Evolutionary conservation across 2,888 invertebrate species (phyloP).

Genomic region (Uloborus plumipes): DNA sequence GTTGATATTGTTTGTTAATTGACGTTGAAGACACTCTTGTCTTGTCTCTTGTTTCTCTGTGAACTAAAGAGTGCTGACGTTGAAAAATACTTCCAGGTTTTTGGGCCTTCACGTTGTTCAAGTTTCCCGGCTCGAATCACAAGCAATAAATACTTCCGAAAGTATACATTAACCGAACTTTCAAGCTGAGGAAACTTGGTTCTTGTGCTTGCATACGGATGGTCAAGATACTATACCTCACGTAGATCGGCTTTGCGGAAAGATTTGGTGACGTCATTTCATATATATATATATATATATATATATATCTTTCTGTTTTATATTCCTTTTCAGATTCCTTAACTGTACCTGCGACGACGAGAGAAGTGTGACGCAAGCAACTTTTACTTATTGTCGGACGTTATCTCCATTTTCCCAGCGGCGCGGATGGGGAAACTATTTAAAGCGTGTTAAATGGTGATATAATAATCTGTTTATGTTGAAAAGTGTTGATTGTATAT

Average conservation of each 20-base stretch:
- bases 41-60: slow-evolving; percentile 17
- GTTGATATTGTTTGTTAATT: not conserved
- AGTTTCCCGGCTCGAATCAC: slow-evolving; percentile 44
- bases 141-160: slow-evolving; percentile 58
- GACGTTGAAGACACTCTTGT: too few relatives aligned
- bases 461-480: slow-evolving; percentile 60
- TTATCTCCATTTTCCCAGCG: slow-evolving; percentile 4
- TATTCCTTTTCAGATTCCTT: too few relatives aligned
- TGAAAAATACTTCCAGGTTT: too few relatives aligned
- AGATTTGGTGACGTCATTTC: too few relatives aligned
- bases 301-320: too few relatives aligned
- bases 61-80: too few relatives aligned
- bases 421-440: not conserved
- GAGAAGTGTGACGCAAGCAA: not conserved
- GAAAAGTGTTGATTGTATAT: slow-evolving; percentile 60
- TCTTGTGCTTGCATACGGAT: not conserved
- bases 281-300: too few relatives aligned
- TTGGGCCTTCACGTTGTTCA: too few relatives aligned
- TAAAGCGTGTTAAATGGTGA: slow-evolving; percentile 50
- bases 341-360: too few relatives aligned
- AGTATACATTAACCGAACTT: slow-evolving; percentile 41
- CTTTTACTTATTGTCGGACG: slow-evolving; percentile 11
- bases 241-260: too few relatives aligned
- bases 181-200: slow-evolving; percentile 30
- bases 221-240: too few relatives aligned